phyloP scores from a whole-genome alignment of 2,113 vertebrate genomes.

The Salminus brasiliensis region DNA sequence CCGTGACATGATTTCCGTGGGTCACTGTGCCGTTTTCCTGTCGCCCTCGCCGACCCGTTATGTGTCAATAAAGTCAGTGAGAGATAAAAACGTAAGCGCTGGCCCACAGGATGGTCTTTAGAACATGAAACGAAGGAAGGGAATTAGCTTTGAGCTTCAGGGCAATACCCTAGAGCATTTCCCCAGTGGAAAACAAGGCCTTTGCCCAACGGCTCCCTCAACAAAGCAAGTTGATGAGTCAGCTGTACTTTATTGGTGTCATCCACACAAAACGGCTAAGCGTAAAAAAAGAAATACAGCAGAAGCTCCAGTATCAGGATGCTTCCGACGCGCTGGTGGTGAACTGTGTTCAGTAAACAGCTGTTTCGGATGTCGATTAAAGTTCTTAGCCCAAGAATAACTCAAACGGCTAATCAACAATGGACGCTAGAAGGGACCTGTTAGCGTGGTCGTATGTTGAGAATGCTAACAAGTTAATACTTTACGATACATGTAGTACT shows the following conservation, averaged over 20 bases:
- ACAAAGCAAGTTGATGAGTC: slow-evolving; percentile 65
- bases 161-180: slow-evolving; percentile 61
- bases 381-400: background rate
- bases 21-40: background rate
- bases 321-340: slow-evolving; percentile 6
- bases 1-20: background rate
- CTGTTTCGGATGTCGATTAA: background rate
- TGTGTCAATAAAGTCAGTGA: slow-evolving; percentile 25
- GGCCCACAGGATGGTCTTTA: slow-evolving; percentile 50
- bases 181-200: slow-evolving; percentile 70
- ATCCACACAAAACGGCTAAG: slow-evolving; percentile 61
- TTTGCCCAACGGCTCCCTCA: slow-evolving; percentile 57
- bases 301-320: slow-evolving; percentile 28
- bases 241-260: slow-evolving; percentile 69
- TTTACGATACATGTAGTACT: background rate
- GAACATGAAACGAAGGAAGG: slow-evolving; percentile 50
- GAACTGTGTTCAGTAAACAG: slow-evolving; percentile 6
- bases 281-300: slow-evolving; percentile 40
- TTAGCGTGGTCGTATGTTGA: background rate
- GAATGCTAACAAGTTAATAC: background rate
- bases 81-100: slow-evolving; percentile 40
- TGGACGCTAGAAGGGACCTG: background rate
- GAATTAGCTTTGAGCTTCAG: slow-evolving; percentile 53
- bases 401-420: background rate
- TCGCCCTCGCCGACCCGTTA: background rate